phyloP scores from a whole-genome alignment of 1,140 invertebrate genomes.

The Danaus melanippus region DNA sequence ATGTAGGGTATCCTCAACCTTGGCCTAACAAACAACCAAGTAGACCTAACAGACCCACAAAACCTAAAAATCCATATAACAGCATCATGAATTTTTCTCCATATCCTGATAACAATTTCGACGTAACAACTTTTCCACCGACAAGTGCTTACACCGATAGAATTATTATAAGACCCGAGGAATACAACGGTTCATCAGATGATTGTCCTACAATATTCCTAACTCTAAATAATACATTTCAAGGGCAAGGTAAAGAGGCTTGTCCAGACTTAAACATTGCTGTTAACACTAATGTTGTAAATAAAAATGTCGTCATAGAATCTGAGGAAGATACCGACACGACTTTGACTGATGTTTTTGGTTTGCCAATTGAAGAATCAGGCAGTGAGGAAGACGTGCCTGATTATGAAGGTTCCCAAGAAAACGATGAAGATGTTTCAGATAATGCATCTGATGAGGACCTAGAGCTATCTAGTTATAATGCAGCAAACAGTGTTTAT shows the following conservation, averaged over 20 bases:
- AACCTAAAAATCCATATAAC: conserved; percentile 40
- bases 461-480: conserved; percentile 45
- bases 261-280: conserved; percentile 67
- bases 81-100: conserved; percentile 37
- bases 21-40: conserved; percentile 40
- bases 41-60: conserved; percentile 36
- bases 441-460: conserved; percentile 51
- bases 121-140: conserved; percentile 55
- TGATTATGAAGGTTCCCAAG: conserved; percentile 45
- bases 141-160: conserved; percentile 50
- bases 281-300: conserved; percentile 62
- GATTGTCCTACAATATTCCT: conserved; percentile 63
- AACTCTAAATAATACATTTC: conserved; percentile 62
- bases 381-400: conserved; percentile 36
- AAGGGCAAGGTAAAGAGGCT: conserved; percentile 62
- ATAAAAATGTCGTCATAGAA: conserved; percentile 60
- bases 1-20: conserved; percentile 52
- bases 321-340: conserved; percentile 53
- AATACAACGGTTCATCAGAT: conserved; percentile 50
- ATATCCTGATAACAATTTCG: conserved; percentile 36
- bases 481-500: conserved; percentile 35
- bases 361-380: conserved; percentile 41
- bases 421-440: conserved; percentile 34
- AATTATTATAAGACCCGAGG: conserved; percentile 62
- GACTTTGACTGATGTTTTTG: conserved; percentile 47